Percentiles rank a stretch among this genome's conserved stretches.
Conservation (phyloP, 2,888 invertebrate genomes). For the Arge pagana region DNA sequence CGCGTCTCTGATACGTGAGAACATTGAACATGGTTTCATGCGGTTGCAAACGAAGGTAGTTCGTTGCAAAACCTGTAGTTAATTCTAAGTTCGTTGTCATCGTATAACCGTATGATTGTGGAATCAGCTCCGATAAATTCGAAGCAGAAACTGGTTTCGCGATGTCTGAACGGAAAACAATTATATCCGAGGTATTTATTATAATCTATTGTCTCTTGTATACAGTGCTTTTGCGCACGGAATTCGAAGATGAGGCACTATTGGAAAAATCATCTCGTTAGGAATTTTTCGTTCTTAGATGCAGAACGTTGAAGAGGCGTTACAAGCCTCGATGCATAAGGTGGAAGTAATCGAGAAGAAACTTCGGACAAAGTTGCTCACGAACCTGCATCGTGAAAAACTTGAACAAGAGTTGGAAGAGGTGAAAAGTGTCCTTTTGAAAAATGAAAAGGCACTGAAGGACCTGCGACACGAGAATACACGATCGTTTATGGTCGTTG, state of each 20-base stretch:
- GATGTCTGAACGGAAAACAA: slow-evolving; percentile 10
- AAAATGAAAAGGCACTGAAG: slow-evolving; percentile 43
- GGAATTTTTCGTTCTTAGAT: slow-evolving; percentile 37
- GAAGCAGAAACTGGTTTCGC: too few species aligned
- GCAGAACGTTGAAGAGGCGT: slow-evolving; percentile 43
- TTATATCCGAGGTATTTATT: slow-evolving; percentile 6
- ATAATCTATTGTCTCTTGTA: background rate
- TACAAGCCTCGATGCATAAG: slow-evolving; percentile 42
- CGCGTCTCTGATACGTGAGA: too few species aligned
- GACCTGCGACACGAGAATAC: slow-evolving; percentile 46
- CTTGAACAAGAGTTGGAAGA: slow-evolving; percentile 47
- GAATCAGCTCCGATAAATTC: too few species aligned
- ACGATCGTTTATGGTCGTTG: slow-evolving; percentile 46
- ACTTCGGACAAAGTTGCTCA: slow-evolving; percentile 40
- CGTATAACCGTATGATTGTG: too few species aligned
- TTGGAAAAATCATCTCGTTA: background rate
- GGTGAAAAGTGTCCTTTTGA: slow-evolving; percentile 42
- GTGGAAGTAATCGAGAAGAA: slow-evolving; percentile 44
- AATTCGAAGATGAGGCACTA: background rate
- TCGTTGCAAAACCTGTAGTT: too few species aligned
- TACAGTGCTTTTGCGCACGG: background rate
- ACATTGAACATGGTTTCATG: too few species aligned
- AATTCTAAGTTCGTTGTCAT: too few species aligned
- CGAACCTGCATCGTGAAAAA: slow-evolving; percentile 43
- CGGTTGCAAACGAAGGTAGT: too few species aligned